A percentile compares a stretch with the other conserved stretches of the same genome.
These are phyloP conservation scores for Tipula unca DNA, from an alignment of 2,888 invertebrate genomes.

Conservation along the genomic window DNA sequence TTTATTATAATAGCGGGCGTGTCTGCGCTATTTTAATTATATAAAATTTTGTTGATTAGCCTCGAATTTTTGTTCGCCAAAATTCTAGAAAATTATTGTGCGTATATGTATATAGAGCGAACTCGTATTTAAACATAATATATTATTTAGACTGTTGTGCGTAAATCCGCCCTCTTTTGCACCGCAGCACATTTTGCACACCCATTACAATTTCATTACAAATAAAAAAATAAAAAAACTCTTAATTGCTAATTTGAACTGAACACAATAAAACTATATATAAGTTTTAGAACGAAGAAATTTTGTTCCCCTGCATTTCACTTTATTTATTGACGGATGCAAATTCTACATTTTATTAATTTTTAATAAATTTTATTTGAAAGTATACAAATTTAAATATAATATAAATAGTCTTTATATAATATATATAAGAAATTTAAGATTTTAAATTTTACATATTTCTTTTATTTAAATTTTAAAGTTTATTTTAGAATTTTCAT, in stretches of 20 bases:
- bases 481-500: slow-evolving; percentile 14
- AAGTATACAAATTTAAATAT: slow-evolving; percentile 8
- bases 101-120: not conserved
- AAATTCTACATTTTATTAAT: slow-evolving; percentile 1
- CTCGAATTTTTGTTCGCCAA: not conserved
- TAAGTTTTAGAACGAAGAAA: not conserved
- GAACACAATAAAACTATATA: not conserved
- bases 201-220: not conserved
- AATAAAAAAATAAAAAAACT: not conserved
- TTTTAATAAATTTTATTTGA: not conserved
- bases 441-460: not conserved
- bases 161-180: not conserved
- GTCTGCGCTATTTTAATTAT: not conserved
- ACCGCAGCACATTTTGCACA: not conserved
- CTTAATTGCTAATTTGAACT: not conserved
- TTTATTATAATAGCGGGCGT: not conserved
- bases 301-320: not conserved
- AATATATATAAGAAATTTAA: not conserved
- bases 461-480: not conserved
- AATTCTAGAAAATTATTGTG: not conserved
- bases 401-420: not conserved
- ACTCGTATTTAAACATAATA: not conserved
- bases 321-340: not conserved
- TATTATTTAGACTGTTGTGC: too few species aligned
- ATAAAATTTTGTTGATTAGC: not conserved